Evolutionary conservation across 1,140 invertebrate species (phyloP).

Genomic region (Ladona fulva): DNA sequence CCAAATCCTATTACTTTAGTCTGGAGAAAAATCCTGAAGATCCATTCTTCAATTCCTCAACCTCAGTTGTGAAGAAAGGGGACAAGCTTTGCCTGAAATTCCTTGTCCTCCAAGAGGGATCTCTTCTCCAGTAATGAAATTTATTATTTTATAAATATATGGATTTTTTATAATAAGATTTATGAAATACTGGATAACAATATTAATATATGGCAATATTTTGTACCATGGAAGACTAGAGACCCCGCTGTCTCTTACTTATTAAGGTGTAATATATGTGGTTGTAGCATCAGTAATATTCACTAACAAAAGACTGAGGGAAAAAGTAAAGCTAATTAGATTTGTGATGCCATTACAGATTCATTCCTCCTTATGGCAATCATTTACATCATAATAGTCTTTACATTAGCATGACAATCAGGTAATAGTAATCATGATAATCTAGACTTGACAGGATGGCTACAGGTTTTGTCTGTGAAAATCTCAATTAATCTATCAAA

Average conservation of each 20-base stretch:
- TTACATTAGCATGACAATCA: too few species aligned
- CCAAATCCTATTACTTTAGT: conserved; percentile 57
- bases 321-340: too few species aligned
- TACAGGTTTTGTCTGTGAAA: too few species aligned
- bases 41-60: conserved; percentile 49
- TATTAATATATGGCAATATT: neutral
- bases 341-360: too few species aligned
- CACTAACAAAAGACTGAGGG: too few species aligned
- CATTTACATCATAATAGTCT: too few species aligned
- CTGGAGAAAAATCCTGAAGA: conserved; percentile 36
- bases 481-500: too few species aligned
- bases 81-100: conserved; percentile 61
- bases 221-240: neutral
- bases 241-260: neutral
- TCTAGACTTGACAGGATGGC: too few species aligned
- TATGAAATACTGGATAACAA: neutral
- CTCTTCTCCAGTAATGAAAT: conserved; percentile 54
- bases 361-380: too few species aligned
- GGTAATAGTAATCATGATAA: too few species aligned
- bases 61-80: conserved; percentile 60
- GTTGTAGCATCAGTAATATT: too few species aligned
- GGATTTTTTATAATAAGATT: neutral
- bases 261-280: neutral
- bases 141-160: neutral
- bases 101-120: conserved; percentile 48